A percentile compares a stretch with the other conserved stretches of the same genome.
phyloP scores from a whole-genome alignment of 2,797 vertebrate species.

The Gallirallus australis region DNA sequence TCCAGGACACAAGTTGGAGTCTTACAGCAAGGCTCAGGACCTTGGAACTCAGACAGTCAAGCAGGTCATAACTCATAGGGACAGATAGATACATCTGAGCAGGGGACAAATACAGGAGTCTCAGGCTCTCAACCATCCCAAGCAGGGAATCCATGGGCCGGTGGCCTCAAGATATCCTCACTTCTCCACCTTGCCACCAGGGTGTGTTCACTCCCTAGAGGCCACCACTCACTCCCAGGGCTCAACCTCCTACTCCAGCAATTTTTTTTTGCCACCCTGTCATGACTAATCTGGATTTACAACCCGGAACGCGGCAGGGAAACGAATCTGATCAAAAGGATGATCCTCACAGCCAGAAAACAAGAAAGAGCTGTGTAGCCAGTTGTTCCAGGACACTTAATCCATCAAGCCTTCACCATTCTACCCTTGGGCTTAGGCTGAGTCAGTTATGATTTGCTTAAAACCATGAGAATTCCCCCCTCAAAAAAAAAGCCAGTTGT shows the following conservation, averaged over 20 bases:
- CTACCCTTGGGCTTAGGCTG: conserved; percentile 66
- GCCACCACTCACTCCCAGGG: not conserved
- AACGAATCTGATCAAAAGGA: conserved; percentile 59
- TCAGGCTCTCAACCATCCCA: not conserved
- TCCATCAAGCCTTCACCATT: conserved; percentile 31
- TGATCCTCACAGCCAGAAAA: conserved; percentile 49
- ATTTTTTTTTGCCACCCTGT: conserved; percentile 27
- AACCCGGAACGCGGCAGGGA: not conserved
- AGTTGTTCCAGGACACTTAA: conserved; percentile 69
- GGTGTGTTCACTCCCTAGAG: not conserved
- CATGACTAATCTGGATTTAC: conserved; percentile 44
- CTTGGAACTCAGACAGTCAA: not conserved
- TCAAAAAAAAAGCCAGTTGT: not conserved
- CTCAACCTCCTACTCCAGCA: not conserved
- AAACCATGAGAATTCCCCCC: conserved; percentile 70
- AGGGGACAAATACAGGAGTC: not conserved
- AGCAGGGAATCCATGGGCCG: not conserved
- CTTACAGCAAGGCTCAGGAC: not conserved
- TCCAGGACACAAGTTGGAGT: not conserved
- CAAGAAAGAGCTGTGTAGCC: conserved; percentile 58
- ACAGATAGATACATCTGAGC: not conserved
- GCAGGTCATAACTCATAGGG: not conserved
- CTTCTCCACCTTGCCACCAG: not conserved
- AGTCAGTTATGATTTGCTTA: conserved; percentile 64
- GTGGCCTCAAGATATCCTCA: not conserved